Conservation (phyloP, 2,888 invertebrate species). For the Perdita meconis region DNA sequence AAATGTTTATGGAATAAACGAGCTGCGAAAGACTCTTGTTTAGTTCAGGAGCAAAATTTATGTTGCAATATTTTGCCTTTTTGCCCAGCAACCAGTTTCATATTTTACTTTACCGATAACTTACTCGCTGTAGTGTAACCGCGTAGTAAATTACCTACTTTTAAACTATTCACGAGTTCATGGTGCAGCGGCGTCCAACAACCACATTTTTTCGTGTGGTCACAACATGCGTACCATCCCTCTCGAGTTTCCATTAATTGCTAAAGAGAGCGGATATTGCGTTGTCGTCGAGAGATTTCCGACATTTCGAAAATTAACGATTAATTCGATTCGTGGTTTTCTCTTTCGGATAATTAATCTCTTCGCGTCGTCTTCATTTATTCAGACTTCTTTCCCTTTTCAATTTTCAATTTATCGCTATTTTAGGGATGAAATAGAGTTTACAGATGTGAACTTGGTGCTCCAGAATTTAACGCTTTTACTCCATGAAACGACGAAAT, state of each 20-base stretch:
- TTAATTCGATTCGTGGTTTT: neutral
- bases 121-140: constrained; percentile 28
- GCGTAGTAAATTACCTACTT: constrained; percentile 25
- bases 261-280: constrained; percentile 15
- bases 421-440: no score
- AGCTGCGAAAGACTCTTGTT: neutral
- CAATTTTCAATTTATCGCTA: neutral
- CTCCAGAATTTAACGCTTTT: no score
- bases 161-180: constrained; percentile 30
- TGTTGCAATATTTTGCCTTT: neutral
- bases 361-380: neutral
- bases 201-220: constrained; percentile 25
- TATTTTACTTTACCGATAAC: constrained; percentile 22
- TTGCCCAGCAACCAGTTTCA: neutral
- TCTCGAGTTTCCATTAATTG: constrained; percentile 27
- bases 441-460: no score
- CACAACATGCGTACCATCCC: constrained; percentile 5
- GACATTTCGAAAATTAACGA: constrained; percentile 5
- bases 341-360: neutral
- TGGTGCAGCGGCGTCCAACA: neutral
- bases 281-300: neutral
- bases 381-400: neutral
- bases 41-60: constrained; percentile 15
- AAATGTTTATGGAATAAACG: neutral
- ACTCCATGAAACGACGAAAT: no score